phyloP scores from a whole-genome alignment of 2,113 vertebrate species.

The Promerops cafer region DNA sequence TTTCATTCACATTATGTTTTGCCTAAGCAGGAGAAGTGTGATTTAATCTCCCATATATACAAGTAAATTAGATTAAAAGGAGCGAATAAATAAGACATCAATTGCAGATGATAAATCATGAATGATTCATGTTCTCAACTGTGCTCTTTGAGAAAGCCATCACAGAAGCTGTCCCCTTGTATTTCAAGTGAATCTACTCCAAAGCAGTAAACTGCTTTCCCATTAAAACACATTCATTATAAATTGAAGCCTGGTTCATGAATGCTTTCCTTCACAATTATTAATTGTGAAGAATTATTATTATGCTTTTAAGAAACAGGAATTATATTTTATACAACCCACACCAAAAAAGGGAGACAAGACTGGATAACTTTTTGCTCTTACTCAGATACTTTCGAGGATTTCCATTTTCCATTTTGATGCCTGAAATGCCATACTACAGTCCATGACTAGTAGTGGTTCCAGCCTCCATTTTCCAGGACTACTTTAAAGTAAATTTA shows the following conservation, averaged over 20 bases:
- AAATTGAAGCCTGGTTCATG: not conserved
- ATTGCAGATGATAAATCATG: slow-evolving; percentile 16
- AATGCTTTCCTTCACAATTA: not conserved
- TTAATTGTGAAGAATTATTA: not conserved
- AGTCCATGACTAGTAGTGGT: not conserved
- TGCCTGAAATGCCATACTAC: not conserved
- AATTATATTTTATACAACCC: not conserved
- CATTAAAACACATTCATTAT: not conserved
- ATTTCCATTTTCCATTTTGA: not conserved
- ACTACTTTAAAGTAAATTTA: not conserved
- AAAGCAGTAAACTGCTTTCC: not conserved
- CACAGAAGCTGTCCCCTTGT: not conserved
- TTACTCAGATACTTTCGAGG: not conserved
- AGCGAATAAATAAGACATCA: slow-evolving; percentile 28
- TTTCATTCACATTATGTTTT: not conserved
- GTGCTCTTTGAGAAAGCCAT: not conserved
- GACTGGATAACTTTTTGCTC: not conserved
- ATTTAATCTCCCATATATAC: slow-evolving; percentile 16
- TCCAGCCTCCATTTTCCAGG: not conserved
- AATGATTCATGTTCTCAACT: not conserved
- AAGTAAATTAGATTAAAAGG: slow-evolving; percentile 23
- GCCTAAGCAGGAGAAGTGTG: slow-evolving; percentile 31
- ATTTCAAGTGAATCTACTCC: not conserved
- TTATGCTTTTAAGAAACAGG: not conserved
- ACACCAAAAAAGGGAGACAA: not conserved